Conservation (phyloP, 1,140 invertebrate genomes). For the Hestina assimilis region DNA sequence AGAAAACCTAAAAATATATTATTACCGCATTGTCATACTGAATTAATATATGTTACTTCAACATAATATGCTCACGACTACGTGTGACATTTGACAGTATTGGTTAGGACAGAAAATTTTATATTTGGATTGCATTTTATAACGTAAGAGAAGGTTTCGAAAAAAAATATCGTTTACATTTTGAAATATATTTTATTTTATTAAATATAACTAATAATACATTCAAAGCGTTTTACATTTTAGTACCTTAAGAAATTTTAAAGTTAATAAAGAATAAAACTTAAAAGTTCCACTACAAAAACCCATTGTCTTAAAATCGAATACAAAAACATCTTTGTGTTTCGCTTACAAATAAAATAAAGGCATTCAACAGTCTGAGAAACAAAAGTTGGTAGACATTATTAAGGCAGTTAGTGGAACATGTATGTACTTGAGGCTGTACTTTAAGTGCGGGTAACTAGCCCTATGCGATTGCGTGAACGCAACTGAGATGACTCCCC, state of each 20-base stretch:
- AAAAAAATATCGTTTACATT: not conserved
- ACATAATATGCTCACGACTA: too few species aligned
- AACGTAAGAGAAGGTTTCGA: too few species aligned
- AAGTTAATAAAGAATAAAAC: too few species aligned
- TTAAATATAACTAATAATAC: too few species aligned
- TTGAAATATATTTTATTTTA: not conserved
- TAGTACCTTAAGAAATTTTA: too few species aligned
- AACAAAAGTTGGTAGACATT: constrained; percentile 15
- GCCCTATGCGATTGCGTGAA: constrained; percentile 50
- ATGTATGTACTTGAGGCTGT: constrained; percentile 28
- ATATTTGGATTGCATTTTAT: too few species aligned
- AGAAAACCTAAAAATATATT: too few species aligned
- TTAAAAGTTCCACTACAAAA: not conserved
- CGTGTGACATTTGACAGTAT: too few species aligned
- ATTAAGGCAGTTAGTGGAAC: constrained; percentile 31
- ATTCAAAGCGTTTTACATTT: too few species aligned
- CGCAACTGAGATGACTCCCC: constrained; percentile 41
- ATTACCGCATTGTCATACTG: too few species aligned
- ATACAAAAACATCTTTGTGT: not conserved
- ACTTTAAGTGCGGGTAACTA: constrained; percentile 36
- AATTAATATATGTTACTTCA: too few species aligned
- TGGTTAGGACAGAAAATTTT: too few species aligned
- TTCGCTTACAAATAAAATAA: constrained; percentile 8
- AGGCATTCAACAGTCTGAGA: constrained; percentile 1
- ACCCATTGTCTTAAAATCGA: not conserved